Evolutionary conservation across 2,113 vertebrate genomes (phyloP).

Genomic region (Blennius ocellaris): DNA sequence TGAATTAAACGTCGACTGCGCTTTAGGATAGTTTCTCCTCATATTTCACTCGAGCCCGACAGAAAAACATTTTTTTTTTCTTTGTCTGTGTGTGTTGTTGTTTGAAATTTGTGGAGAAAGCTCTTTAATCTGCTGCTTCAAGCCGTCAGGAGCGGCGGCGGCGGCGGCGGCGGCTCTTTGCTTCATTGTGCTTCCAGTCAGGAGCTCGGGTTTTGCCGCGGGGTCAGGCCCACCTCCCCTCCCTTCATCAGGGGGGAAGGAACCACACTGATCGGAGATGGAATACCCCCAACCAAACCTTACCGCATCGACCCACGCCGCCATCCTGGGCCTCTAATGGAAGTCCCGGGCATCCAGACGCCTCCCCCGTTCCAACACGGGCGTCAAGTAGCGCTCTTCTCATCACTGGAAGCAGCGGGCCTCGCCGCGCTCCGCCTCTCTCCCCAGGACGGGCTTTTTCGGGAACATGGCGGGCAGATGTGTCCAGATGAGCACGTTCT

Average conservation of each 20-base stretch:
- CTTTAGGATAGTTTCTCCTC: too few species aligned
- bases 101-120: conserved; percentile 32
- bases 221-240: conserved; percentile 69
- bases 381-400: conserved; percentile 75
- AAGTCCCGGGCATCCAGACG: conserved; percentile 79
- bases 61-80: not conserved
- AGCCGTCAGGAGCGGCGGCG: not conserved
- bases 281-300: conserved; percentile 82
- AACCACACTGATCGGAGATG: conserved; percentile 80
- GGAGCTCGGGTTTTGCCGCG: conserved; percentile 66
- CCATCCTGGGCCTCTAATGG: conserved; percentile 82
- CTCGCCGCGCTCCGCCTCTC: conserved; percentile 64
- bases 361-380: conserved; percentile 70
- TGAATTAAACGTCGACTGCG: too few species aligned
- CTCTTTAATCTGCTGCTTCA: conserved; percentile 38
- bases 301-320: conserved; percentile 79
- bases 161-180: conserved; percentile 46
- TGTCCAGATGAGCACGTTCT: conserved; percentile 81
- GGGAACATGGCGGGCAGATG: conserved; percentile 79
- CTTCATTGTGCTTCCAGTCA: conserved; percentile 73
- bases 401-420: conserved; percentile 80
- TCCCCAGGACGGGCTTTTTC: conserved; percentile 74
- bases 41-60: not conserved
- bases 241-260: conserved; percentile 68
- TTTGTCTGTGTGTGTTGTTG: not conserved